These are phyloP conservation scores for Scaptodrosophila latifasciaeformis DNA, from an alignment of 2,888 invertebrate genomes.

Conservation along the genomic window DNA sequence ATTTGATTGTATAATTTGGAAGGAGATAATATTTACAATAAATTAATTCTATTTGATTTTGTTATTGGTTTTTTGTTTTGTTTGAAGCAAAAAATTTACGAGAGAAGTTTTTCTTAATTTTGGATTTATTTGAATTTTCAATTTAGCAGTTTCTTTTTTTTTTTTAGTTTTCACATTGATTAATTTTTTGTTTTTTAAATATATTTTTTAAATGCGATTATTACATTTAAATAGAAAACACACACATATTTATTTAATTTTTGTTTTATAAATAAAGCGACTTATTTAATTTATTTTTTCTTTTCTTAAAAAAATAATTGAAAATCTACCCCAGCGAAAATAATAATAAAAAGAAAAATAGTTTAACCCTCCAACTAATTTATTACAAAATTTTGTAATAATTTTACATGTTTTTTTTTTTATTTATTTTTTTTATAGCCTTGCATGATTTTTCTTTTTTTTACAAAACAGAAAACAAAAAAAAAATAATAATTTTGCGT, in stretches of 20 bases:
- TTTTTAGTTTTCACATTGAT: conserved; percentile 9
- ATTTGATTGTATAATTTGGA: conserved; percentile 7
- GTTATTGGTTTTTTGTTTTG: not conserved
- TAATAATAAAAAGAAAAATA: too few relatives aligned
- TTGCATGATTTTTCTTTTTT: too few relatives aligned
- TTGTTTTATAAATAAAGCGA: not conserved
- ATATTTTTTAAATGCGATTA: not conserved
- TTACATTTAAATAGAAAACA: not conserved
- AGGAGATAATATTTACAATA: conserved; percentile 64
- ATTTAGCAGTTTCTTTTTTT: conserved; percentile 17
- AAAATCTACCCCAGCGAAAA: too few relatives aligned
- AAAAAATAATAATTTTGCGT: conserved; percentile 20
- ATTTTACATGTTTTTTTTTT: not conserved
- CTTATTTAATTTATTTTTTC: conserved; percentile 21
- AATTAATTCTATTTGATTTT: conserved; percentile 26
- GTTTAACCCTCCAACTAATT: too few relatives aligned
- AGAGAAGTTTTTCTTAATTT: too few relatives aligned
- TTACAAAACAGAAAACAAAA: conserved; percentile 37
- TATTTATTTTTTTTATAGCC: too few relatives aligned
- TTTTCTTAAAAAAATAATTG: conserved; percentile 22
- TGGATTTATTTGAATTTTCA: too few relatives aligned
- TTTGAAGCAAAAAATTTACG: too few relatives aligned
- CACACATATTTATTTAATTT: not conserved
- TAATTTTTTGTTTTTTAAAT: conserved; percentile 10
- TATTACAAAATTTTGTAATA: too few relatives aligned